Conservation (phyloP, 2,888 invertebrate species). For the Oasisia sp. region DNA sequence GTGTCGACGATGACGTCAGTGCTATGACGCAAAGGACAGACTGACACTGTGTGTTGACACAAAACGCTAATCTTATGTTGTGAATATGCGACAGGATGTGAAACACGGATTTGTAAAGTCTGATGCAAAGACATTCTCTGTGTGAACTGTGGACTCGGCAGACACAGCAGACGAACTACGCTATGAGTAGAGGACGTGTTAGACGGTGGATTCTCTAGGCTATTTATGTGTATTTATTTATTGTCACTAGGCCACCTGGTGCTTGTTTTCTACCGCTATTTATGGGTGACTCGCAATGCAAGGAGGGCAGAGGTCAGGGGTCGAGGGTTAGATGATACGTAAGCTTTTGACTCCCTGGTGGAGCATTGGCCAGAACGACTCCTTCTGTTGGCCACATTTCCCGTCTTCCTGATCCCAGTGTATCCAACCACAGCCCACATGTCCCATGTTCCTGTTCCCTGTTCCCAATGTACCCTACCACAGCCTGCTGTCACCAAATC, state of each 20-base stretch:
- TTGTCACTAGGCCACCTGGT: not conserved
- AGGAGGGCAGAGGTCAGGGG: not conserved
- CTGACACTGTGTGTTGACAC: not conserved
- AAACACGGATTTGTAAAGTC: not conserved
- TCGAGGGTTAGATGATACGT: not conserved
- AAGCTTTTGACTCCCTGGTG: not conserved
- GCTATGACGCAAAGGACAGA: not conserved
- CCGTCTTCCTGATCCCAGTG: not conserved
- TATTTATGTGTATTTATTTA: slow-evolving; percentile 3
- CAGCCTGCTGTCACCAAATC: no score
- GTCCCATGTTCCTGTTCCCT: not conserved
- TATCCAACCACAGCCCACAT: not conserved
- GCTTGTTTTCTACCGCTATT: slow-evolving; percentile 12
- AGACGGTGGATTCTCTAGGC: not conserved
- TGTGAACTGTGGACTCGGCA: not conserved
- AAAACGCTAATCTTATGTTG: not conserved
- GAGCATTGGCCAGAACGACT: not conserved
- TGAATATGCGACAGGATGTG: not conserved
- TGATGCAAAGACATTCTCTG: not conserved
- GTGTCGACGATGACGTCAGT: no score
- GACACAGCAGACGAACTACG: not conserved
- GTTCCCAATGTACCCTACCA: no score
- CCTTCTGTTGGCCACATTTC: not conserved
- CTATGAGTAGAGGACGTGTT: not conserved
- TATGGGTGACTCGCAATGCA: slow-evolving; percentile 13